These are phyloP conservation scores for Drosophila kikkawai DNA, from an alignment of 1,140 invertebrate genomes.

Conservation along the genomic window DNA sequence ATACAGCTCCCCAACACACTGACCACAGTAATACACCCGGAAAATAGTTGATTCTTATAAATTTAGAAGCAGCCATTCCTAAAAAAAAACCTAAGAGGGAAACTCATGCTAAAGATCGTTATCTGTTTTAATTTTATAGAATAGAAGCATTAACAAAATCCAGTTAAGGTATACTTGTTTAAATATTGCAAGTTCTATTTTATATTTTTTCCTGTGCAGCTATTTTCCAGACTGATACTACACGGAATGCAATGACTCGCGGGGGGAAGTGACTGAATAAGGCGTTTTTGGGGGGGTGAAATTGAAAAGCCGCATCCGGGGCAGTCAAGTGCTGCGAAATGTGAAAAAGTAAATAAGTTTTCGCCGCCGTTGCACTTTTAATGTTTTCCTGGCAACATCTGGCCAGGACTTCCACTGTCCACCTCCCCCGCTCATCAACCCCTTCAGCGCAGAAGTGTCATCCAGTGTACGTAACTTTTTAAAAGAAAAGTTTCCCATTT, in stretches of 20 bases:
- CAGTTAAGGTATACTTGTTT: neutral
- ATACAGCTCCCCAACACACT: conserved; percentile 11
- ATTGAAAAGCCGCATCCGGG: conserved; percentile 46
- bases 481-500: conserved; percentile 77
- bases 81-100: neutral
- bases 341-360: conserved; percentile 80
- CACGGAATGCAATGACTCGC: conserved; percentile 49
- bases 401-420: conserved; percentile 42
- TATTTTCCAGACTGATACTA: conserved; percentile 38
- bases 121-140: too few species aligned
- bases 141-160: neutral
- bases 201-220: neutral
- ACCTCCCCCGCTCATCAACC: conserved; percentile 8
- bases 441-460: conserved; percentile 67
- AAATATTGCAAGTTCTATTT: neutral
- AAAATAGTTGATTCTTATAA: neutral
- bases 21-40: neutral
- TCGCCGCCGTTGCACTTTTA: conserved; percentile 74
- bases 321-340: conserved; percentile 75
- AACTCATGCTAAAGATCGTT: too few species aligned
- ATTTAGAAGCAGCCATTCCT: neutral
- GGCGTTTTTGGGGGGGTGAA: conserved; percentile 11
- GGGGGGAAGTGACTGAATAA: neutral
- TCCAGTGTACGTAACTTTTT: conserved; percentile 80
- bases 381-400: conserved; percentile 72